Percentiles rank a stretch among this genome's conserved stretches.
Conservation (phyloP, 2,888 invertebrate species). For the Phaonia tiefii region DNA sequence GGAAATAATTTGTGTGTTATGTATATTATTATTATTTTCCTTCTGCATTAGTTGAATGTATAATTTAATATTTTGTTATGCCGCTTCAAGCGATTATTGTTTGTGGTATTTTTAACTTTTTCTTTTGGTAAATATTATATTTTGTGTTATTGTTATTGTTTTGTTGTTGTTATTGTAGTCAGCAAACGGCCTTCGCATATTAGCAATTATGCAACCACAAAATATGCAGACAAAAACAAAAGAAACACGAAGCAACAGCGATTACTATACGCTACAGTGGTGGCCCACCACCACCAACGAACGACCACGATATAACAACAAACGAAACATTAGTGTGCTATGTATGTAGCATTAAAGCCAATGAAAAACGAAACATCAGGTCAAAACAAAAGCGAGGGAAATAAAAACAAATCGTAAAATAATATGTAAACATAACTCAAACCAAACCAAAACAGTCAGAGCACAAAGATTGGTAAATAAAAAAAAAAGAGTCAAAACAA, state of each 20-base stretch:
- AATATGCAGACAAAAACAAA: constrained; percentile 41
- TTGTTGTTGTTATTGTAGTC: constrained; percentile 48
- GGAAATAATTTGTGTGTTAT: background rate
- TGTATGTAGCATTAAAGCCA: too few relatives aligned
- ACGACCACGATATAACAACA: constrained; percentile 4
- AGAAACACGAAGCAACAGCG: background rate
- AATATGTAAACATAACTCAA: too few relatives aligned
- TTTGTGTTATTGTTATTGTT: constrained; percentile 27
- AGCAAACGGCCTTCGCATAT: constrained; percentile 51
- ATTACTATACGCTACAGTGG: too few relatives aligned
- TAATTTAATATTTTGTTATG: constrained; percentile 27
- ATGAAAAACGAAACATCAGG: background rate
- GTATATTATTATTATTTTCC: background rate
- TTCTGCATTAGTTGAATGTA: background rate
- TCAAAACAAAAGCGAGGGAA: background rate
- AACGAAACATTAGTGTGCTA: background rate
- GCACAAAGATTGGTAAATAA: too few relatives aligned
- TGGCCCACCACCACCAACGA: constrained; percentile 13
- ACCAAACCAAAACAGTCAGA: too few relatives aligned
- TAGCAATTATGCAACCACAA: constrained; percentile 46
- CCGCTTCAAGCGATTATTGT: constrained; percentile 20
- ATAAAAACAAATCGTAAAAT: background rate
- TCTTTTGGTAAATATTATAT: background rate
- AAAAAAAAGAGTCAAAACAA: too few relatives aligned
- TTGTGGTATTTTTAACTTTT: constrained; percentile 32